Evolutionary conservation across 2,888 invertebrate species (phyloP).

Genomic region (Hipparchia semele): DNA sequence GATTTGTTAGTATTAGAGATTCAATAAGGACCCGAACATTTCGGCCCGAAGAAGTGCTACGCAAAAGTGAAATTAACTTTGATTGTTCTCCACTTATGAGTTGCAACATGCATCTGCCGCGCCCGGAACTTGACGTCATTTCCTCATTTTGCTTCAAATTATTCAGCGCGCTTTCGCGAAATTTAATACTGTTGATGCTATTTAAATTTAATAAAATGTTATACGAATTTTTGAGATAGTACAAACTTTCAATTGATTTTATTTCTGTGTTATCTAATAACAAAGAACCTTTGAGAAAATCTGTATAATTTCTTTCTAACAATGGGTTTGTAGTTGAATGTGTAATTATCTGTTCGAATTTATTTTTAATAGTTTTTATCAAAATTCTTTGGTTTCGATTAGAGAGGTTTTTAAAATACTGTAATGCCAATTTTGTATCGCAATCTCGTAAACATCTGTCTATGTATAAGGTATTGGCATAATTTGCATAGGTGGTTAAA

Average conservation of each 20-base stretch:
- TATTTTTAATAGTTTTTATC: constrained; percentile 60
- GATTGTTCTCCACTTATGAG: constrained; percentile 54
- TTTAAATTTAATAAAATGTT: constrained; percentile 58
- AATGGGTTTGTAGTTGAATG: constrained; percentile 48
- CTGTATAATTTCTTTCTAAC: constrained; percentile 72
- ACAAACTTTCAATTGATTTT: constrained; percentile 63
- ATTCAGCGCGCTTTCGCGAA: constrained; percentile 49
- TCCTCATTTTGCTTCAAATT: constrained; percentile 51
- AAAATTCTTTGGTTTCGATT: constrained; percentile 58
- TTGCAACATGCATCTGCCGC: constrained; percentile 57
- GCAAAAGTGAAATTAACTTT: constrained; percentile 55
- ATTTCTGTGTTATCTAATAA: constrained; percentile 58
- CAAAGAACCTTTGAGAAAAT: constrained; percentile 72
- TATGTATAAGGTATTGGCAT: constrained; percentile 66
- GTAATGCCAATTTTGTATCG: constrained; percentile 65
- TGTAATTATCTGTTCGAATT: constrained; percentile 71
- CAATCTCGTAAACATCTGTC: constrained; percentile 68
- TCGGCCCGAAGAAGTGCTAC: constrained; percentile 61
- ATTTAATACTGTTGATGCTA: constrained; percentile 59
- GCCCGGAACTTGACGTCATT: constrained; percentile 52
- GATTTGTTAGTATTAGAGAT: constrained; percentile 52
- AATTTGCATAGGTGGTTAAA: constrained; percentile 58
- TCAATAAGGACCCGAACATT: constrained; percentile 64
- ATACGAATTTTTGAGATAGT: constrained; percentile 72
- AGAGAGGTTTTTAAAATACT: constrained; percentile 61